These are phyloP conservation scores for Indicator indicator DNA, from an alignment of 2,113 vertebrate genomes.

Conservation along the genomic window DNA sequence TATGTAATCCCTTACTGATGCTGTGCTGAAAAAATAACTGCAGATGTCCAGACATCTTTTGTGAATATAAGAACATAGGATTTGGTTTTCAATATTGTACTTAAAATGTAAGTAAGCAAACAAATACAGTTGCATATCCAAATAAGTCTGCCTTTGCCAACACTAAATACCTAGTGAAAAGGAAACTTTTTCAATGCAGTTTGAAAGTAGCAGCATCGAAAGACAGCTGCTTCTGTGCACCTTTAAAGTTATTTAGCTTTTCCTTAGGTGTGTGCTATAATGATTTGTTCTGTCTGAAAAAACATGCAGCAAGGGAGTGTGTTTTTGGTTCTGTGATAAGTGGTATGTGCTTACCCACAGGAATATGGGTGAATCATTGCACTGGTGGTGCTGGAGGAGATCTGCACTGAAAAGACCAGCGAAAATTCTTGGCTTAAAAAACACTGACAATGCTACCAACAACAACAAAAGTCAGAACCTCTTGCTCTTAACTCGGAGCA, in stretches of 20 bases:
- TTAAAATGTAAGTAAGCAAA: background rate
- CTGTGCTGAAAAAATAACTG: background rate
- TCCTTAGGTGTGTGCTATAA: slow-evolving; percentile 35
- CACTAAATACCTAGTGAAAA: background rate
- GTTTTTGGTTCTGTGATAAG: slow-evolving; percentile 63
- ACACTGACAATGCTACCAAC: background rate
- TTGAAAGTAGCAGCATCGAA: background rate
- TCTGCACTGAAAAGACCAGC: background rate
- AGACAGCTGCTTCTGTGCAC: slow-evolving; percentile 35
- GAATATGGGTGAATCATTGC: background rate
- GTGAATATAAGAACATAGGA: background rate
- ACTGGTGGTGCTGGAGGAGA: background rate
- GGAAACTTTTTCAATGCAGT: background rate
- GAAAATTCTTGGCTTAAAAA: background rate
- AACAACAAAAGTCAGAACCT: background rate
- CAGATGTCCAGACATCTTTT: background rate
- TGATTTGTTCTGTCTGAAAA: slow-evolving; percentile 55
- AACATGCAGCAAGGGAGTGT: slow-evolving; percentile 57
- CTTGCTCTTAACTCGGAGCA: background rate
- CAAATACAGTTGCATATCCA: background rate
- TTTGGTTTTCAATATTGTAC: background rate
- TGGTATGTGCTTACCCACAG: background rate
- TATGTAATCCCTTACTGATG: background rate
- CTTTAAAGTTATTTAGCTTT: slow-evolving; percentile 35
- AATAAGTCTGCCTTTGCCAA: background rate